phyloP scores from a whole-genome alignment of 2,888 invertebrate species.

The Andrena flavipes region DNA sequence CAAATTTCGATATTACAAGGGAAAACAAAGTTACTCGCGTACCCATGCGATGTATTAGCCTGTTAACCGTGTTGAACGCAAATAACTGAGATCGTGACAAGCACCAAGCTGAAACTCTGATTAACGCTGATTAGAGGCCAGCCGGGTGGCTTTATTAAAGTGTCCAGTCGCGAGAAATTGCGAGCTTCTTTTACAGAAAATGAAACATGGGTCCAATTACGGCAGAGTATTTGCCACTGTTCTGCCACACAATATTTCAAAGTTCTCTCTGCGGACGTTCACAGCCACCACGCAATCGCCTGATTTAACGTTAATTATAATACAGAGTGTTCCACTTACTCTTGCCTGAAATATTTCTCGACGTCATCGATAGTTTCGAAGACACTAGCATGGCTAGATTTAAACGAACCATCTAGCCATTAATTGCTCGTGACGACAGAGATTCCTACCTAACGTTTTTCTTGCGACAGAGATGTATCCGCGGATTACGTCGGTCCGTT shows the following conservation, averaged over 20 bases:
- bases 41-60: too few relatives aligned
- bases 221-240: background rate
- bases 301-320: background rate
- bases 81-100: background rate
- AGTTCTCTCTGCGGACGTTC: background rate
- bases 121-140: constrained; percentile 14
- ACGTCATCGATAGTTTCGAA: background rate
- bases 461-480: background rate
- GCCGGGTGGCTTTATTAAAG: constrained; percentile 8
- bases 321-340: too few relatives aligned
- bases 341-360: too few relatives aligned
- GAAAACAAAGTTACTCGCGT: too few relatives aligned
- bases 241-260: too few relatives aligned
- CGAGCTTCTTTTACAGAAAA: constrained; percentile 18
- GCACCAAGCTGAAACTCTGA: background rate
- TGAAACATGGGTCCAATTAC: constrained; percentile 25
- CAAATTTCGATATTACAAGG: too few relatives aligned
- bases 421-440: too few relatives aligned
- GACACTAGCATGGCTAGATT: too few relatives aligned
- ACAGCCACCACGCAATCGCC: background rate
- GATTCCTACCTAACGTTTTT: background rate
- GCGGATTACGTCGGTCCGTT: constrained; percentile 1
- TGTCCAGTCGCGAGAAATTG: constrained; percentile 4
- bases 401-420: too few relatives aligned
- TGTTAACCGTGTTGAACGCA: background rate